These are phyloP conservation scores for Microcaecilia unicolor DNA, from an alignment of 2,797 vertebrate genomes.

Conservation along the genomic window DNA sequence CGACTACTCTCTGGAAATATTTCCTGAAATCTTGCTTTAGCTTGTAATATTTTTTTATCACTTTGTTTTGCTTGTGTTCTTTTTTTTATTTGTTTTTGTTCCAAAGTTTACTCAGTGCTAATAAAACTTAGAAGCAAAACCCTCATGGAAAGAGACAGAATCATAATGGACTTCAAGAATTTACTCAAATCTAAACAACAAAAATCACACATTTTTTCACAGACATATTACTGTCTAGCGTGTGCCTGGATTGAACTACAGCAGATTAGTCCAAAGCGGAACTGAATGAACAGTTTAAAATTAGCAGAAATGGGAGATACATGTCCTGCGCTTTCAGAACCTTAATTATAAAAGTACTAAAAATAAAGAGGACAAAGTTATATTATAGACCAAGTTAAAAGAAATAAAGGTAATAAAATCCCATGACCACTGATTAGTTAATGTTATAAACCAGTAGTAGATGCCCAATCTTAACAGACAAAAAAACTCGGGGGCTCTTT, in stretches of 20 bases:
- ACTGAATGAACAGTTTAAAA: constrained; percentile 58
- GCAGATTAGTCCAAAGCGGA: constrained; percentile 61
- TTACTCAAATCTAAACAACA: constrained; percentile 56
- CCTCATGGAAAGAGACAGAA: constrained; percentile 47
- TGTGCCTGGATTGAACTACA: constrained; percentile 52
- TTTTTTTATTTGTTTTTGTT: background rate
- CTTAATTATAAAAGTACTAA: constrained; percentile 34
- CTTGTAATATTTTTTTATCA: constrained; percentile 34
- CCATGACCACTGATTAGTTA: too few relatives aligned
- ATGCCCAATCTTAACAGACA: too few relatives aligned
- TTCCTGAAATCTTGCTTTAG: constrained; percentile 30
- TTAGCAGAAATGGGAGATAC: constrained; percentile 56
- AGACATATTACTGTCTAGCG: constrained; percentile 55
- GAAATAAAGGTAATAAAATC: too few relatives aligned
- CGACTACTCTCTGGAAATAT: constrained; percentile 45
- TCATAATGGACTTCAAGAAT: constrained; percentile 60
- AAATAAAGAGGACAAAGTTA: constrained; percentile 33
- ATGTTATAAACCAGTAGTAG: too few relatives aligned
- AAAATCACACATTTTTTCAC: constrained; percentile 63
- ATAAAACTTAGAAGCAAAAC: constrained; percentile 46
- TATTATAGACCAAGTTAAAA: too few relatives aligned
- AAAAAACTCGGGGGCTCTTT: too few relatives aligned
- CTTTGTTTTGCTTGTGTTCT: constrained; percentile 33
- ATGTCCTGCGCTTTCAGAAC: constrained; percentile 38
- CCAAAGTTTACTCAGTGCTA: constrained; percentile 15